Percentiles rank a stretch among this genome's conserved stretches.
These are phyloP conservation scores for Grammomys surdaster DNA, from an alignment of 2,113 vertebrate genomes.

Conservation along the genomic window DNA sequence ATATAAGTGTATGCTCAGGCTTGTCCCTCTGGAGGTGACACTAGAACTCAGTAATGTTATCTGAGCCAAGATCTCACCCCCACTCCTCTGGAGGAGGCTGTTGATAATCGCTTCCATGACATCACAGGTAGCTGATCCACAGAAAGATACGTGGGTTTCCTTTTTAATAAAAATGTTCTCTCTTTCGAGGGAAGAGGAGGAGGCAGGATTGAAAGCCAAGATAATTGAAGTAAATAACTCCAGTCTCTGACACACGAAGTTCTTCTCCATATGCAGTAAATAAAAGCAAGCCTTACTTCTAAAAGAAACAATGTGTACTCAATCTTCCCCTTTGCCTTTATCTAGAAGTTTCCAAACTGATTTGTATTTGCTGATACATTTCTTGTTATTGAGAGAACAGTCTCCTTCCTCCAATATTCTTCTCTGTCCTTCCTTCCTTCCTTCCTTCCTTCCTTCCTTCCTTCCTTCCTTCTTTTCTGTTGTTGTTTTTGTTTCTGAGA, in stretches of 20 bases:
- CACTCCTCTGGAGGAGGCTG: slow-evolving; percentile 17
- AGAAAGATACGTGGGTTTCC: slow-evolving; percentile 68
- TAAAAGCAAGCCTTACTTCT: slow-evolving; percentile 67
- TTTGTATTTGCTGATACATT: slow-evolving; percentile 72
- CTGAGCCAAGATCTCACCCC: not conserved
- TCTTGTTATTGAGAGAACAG: slow-evolving; percentile 73
- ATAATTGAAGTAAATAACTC: slow-evolving; percentile 73
- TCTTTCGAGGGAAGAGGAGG: slow-evolving; percentile 70
- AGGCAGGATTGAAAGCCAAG: slow-evolving; percentile 71
- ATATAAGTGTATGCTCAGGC: not conserved
- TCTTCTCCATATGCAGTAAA: slow-evolving; percentile 62
- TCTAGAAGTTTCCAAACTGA: slow-evolving; percentile 73
- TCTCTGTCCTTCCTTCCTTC: not conserved
- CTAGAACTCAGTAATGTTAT: slow-evolving; percentile 29
- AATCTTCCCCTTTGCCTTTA: slow-evolving; percentile 58
- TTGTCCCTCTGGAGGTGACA: not conserved
- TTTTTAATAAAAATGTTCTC: slow-evolving; percentile 77
- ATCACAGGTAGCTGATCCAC: slow-evolving; percentile 51
- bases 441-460: not conserved
- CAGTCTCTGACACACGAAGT: slow-evolving; percentile 69
- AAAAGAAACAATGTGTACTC: slow-evolving; percentile 72
- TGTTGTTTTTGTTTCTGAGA: not conserved
- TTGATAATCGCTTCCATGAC: slow-evolving; percentile 36
- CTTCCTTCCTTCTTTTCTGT: not conserved
- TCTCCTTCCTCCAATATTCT: not conserved